Percentiles rank a stretch among this genome's conserved stretches.
Evolutionary conservation across 1,140 invertebrate genomes (phyloP).

Genomic region (Formica selysi): DNA sequence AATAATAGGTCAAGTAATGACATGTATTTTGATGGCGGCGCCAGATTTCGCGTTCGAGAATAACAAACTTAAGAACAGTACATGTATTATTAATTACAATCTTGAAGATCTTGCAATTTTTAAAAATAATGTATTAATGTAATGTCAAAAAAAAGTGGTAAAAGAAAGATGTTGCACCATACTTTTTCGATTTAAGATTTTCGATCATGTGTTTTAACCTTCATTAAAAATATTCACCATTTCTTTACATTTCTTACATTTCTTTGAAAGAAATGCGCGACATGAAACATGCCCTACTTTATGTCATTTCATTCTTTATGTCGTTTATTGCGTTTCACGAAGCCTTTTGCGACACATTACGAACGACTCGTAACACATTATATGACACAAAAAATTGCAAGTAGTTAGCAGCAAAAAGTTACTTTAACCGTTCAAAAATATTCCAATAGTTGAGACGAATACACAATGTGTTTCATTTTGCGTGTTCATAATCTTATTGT

Average conservation of each 20-base stretch:
- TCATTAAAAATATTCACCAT: constrained; percentile 25
- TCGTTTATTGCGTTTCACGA: constrained; percentile 31
- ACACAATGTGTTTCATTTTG: neutral
- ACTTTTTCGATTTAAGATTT: constrained; percentile 6
- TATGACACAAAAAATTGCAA: constrained; percentile 44
- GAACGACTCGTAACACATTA: constrained; percentile 54
- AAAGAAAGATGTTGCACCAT: neutral
- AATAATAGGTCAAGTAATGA: neutral
- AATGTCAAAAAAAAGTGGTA: neutral
- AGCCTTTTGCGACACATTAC: constrained; percentile 46
- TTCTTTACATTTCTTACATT: constrained; percentile 14
- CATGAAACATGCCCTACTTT: constrained; percentile 38
- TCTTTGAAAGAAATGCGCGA: neutral
- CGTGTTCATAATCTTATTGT: neutral
- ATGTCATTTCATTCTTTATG: constrained; percentile 46
- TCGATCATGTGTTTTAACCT: constrained; percentile 6
- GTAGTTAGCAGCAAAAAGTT: constrained; percentile 33
- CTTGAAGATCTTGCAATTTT: neutral
- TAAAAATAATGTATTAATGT: neutral
- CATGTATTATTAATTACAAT: neutral
- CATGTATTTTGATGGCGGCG: neutral
- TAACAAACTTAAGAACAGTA: neutral
- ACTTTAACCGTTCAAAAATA: constrained; percentile 23
- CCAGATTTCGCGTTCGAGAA: neutral
- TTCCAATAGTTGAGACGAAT: neutral